Conservation (phyloP, 1,140 invertebrate species). For the Mactra quadrangularis region DNA sequence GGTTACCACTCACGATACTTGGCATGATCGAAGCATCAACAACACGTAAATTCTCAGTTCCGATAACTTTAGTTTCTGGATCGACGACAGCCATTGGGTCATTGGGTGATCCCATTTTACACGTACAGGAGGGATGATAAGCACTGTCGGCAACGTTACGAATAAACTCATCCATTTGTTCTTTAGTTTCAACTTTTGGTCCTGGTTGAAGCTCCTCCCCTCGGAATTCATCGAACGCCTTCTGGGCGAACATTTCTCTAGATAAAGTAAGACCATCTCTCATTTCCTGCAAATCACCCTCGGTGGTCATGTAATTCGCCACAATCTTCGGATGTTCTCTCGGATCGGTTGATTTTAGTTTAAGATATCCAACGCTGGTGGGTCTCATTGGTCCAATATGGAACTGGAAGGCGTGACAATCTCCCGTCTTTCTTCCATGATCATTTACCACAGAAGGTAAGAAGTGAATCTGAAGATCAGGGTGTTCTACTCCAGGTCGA, state of each 20-base stretch:
- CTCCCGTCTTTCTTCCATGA: slow-evolving; percentile 83
- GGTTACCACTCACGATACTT: slow-evolving; percentile 85
- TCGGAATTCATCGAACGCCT: slow-evolving; percentile 84
- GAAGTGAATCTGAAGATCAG: slow-evolving; percentile 86
- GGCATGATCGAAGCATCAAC: slow-evolving; percentile 87
- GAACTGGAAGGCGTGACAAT: slow-evolving; percentile 82
- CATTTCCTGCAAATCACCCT: slow-evolving; percentile 78
- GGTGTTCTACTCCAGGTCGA: slow-evolving; percentile 79
- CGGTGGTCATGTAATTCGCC: slow-evolving; percentile 85
- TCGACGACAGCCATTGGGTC: slow-evolving; percentile 86
- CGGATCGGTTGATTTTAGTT: slow-evolving; percentile 87
- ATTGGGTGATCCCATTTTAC: slow-evolving; percentile 85
- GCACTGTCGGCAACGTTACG: slow-evolving; percentile 82
- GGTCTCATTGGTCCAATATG: slow-evolving; percentile 84
- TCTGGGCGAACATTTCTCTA: slow-evolving; percentile 84
- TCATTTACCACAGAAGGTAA: slow-evolving; percentile 85
- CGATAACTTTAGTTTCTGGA: slow-evolving; percentile 81
- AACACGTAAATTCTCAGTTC: slow-evolving; percentile 84
- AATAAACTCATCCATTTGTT: slow-evolving; percentile 79
- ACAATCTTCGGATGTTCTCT: slow-evolving; percentile 93
- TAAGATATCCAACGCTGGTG: slow-evolving; percentile 79
- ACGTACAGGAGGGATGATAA: slow-evolving; percentile 86
- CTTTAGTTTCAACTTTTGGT: slow-evolving; percentile 67
- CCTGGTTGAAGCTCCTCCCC: slow-evolving; percentile 83
- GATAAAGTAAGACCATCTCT: slow-evolving; percentile 74